Evolutionary conservation across 2,888 invertebrate species (phyloP), one percentile per base, ranked within the genome.

Genomic region (Isotomurus palustris): DNA sequence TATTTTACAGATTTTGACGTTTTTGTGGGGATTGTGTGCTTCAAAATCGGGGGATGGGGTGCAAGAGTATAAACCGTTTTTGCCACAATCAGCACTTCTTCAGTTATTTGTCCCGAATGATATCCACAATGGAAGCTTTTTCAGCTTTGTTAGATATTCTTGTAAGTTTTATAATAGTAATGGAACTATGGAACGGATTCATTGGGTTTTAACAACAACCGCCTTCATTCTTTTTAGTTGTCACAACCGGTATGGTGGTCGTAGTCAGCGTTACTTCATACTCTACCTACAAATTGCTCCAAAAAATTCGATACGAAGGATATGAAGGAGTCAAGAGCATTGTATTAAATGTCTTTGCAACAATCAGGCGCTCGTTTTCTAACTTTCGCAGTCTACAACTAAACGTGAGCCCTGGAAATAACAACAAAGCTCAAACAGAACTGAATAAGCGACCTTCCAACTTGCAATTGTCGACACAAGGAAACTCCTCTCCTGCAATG

Each of bases 221-320:
- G n/a, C n/a, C n/a, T n/a, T n/a, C n/a, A n/a, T n/a, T 21, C 35
- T 29, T 44, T 58, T 6, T 44, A 47, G 25, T 25, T 60, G 66
- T 62, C 27, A 58, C 66, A 25, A 58, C 58, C 2, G 62, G 66
- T 14, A 53, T 62, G 2, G 35, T 62, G 22, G 49, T 60, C 4
- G 44, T 58, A n/a, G 62, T 66, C 36, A 60, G 66, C 17, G 22
- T 60, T 12, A 52, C 60, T 21, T 66, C 66, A 1, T 48, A 55
- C 22, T 58, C 48, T 28, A 55, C 70, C 14, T 62, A 66, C 61
- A 62, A 64, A 45, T 25, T 69, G 45, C 54, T 71, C 29, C 51
- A 64, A 43, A 38, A 60, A 73, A 56, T 78, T 73, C 59, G 78
- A 62, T 17, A 77, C 64, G 47, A 53, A 32, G 53, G 52, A 25